Base-by-base conservation (phyloP, 2,888 invertebrate genomes). In the Cryptocephalus moraei region DNA sequence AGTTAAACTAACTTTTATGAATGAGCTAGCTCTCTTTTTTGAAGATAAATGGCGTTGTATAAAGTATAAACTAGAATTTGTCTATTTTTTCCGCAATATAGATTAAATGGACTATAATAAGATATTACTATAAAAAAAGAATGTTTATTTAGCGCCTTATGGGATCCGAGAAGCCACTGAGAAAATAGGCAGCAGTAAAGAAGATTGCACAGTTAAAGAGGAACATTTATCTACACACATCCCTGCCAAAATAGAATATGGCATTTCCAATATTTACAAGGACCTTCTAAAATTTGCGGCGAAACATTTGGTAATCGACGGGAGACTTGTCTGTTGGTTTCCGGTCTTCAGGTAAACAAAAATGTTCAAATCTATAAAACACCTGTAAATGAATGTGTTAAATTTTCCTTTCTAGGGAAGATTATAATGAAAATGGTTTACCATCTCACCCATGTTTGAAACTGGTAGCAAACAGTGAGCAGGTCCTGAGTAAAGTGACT, bases 121-220 rank as follows among this genome's bases (percentile, higher is more conserved):
- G 11, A 40, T 41, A 9, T 38, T 38, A 4, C 6, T 11, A 4
- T 4, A 4, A 22, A 22, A 6, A 22, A 4, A 22, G 22, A 22
- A 22, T 6, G 6, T 22, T 22, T 22, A 6, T 74, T 1, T 64
- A 95, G 96, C 97, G 14, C 99, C 99, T 0, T 99, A 99, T 73
- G 99, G 99, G 32, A 91, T 99, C 31, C 75, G 99, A 51, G 99
- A 99, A 73, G 81, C 94, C 1, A 89, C 91, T 0, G 90, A 90
- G 70, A 85, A 84, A 66, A 81, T 93, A 40, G 93, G 91, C 32
- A 80, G 84, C 8, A 64, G 58, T 36, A 75, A 76, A 55, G 72
- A 75, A 38, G 76, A 79, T 60, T 81, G 78, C 57, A 75, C 74
- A 2, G 76, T 88, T 9, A 77, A 78, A 8, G 80, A 82, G 31